Conservation (phyloP, 2,888 invertebrate species). For the Lasioglossum lativentre region DNA sequence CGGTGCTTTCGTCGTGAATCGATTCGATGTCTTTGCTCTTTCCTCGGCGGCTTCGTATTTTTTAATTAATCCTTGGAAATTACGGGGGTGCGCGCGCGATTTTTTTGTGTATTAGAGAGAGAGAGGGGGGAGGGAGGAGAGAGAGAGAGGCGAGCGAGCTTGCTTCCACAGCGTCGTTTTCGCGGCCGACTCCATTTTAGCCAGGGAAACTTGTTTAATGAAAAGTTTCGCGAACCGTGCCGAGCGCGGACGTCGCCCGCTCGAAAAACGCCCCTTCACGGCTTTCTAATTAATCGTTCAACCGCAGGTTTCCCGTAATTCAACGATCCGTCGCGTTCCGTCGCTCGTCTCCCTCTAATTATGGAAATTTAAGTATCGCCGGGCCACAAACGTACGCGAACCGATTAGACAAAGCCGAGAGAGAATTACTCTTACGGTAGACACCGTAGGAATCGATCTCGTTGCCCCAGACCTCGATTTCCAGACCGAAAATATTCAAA, state of each 20-base stretch:
- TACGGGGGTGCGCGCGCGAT: neutral
- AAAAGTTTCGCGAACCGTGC: slow-evolving; percentile 39
- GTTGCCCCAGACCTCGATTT: neutral
- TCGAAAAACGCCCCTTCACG: slow-evolving; percentile 1
- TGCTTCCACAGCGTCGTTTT: neutral
- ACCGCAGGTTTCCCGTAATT: slow-evolving; percentile 21
- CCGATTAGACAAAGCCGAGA: neutral
- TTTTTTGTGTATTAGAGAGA: neutral
- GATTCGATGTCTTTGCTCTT: slow-evolving; percentile 16
- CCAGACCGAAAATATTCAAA: slow-evolving; percentile 4
- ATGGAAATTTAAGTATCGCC: slow-evolving; percentile 22
- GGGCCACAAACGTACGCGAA: neutral
- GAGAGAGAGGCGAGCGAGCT: neutral
- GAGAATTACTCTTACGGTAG: neutral
- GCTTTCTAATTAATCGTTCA: slow-evolving; percentile 10
- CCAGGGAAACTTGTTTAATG: slow-evolving; percentile 45
- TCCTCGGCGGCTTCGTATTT: neutral
- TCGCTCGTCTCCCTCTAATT: slow-evolving; percentile 20
- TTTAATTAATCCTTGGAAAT: slow-evolving; percentile 30
- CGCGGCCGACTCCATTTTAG: neutral
- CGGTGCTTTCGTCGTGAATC: slow-evolving; percentile 11
- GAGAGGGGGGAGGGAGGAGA: neutral
- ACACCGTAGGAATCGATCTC: neutral
- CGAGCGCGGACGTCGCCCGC: neutral
- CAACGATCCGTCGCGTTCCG: neutral